Evolutionary conservation across 2,113 vertebrate genomes (phyloP).

Genomic region (Conger conger): DNA sequence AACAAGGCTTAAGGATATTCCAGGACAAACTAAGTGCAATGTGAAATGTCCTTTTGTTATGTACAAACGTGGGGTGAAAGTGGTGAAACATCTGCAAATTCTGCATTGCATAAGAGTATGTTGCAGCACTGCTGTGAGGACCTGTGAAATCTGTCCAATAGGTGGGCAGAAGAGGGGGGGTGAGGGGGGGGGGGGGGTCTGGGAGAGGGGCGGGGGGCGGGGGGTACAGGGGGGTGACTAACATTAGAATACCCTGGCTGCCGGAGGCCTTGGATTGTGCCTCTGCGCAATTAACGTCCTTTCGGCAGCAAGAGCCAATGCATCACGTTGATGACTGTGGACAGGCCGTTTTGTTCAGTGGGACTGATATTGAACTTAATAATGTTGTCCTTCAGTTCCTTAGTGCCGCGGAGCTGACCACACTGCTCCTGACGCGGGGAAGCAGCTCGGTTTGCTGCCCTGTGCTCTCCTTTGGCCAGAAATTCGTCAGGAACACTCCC

Average conservation of each 20-base stretch:
- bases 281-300: conserved; percentile 60
- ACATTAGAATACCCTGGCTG: neutral
- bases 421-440: conserved; percentile 48
- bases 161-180: neutral
- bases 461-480: neutral
- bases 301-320: conserved; percentile 53
- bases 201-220: neutral
- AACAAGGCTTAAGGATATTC: too few relatives aligned
- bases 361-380: conserved; percentile 62
- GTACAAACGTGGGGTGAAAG: neutral
- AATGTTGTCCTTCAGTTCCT: conserved; percentile 64
- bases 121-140: neutral
- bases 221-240: neutral
- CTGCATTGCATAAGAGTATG: neutral
- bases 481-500: neutral
- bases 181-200: neutral
- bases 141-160: neutral
- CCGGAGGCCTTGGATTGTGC: neutral
- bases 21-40: too few relatives aligned
- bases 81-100: too few relatives aligned
- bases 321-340: conserved; percentile 63
- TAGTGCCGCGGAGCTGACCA: conserved; percentile 37
- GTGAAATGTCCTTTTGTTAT: neutral
- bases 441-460: conserved; percentile 19
- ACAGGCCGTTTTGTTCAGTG: conserved; percentile 59